Percentiles rank a stretch among this genome's conserved stretches.
Conservation (phyloP, 2,888 invertebrate genomes). For the Tiliacea citrago region DNA sequence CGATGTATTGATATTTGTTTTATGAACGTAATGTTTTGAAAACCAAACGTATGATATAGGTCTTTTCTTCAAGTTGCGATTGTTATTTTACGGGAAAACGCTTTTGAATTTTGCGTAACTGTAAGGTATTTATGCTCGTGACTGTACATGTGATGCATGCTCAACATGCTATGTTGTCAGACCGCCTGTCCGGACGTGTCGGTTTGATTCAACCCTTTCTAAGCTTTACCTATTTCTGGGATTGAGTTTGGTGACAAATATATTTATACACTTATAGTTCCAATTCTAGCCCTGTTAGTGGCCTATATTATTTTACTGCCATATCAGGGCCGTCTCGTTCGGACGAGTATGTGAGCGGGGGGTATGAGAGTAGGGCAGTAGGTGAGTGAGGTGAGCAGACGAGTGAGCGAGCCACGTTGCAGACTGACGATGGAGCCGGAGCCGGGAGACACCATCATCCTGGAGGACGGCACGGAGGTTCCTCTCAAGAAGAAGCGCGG, state of each 20-base stretch:
- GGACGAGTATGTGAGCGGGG: constrained; percentile 18
- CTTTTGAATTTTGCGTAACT: neutral
- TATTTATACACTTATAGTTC: constrained; percentile 48
- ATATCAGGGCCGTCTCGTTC: constrained; percentile 21
- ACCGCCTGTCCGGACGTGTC: constrained; percentile 27
- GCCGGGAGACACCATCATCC: constrained; percentile 89
- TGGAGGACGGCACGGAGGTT: constrained; percentile 92
- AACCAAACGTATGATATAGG: neutral
- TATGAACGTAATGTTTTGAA: neutral
- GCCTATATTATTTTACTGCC: constrained; percentile 31
- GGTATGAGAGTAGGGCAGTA: constrained; percentile 32
- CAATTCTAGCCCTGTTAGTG: constrained; percentile 50
- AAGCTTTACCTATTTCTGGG: constrained; percentile 43
- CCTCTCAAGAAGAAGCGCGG: constrained; percentile 97
- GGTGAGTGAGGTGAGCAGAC: constrained; percentile 52
- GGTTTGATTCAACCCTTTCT: constrained; percentile 38
- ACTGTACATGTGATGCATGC: constrained; percentile 24
- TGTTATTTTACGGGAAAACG: neutral
- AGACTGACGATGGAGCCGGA: constrained; percentile 90
- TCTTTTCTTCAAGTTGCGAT: neutral
- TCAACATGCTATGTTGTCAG: constrained; percentile 2
- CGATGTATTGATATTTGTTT: neutral
- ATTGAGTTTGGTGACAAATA: constrained; percentile 67
- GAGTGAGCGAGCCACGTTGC: constrained; percentile 71
- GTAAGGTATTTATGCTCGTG: neutral